These are phyloP conservation scores for Trypoxylus dichotomus DNA, from an alignment of 1,140 invertebrate genomes.

Conservation along the genomic window DNA sequence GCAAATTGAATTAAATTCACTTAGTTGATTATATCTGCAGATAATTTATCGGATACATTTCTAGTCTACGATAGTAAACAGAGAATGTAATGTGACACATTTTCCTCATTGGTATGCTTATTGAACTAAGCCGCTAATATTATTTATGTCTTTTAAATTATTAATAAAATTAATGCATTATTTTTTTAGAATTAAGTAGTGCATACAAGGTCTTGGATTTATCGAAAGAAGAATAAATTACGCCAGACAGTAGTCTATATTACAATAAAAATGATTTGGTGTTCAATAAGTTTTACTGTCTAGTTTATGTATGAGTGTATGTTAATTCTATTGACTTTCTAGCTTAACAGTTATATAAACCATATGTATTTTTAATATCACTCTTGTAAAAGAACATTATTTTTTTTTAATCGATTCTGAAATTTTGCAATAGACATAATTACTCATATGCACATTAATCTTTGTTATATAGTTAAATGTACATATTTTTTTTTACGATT, in stretches of 20 bases:
- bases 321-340: neutral
- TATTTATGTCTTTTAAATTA: constrained; percentile 3
- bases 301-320: neutral
- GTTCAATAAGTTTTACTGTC: neutral
- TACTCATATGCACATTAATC: no score
- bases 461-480: no score
- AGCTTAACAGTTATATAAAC: neutral
- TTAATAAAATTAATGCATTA: neutral
- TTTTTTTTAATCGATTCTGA: no score
- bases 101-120: neutral
- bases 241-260: neutral
- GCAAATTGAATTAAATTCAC: no score
- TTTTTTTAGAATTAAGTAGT: neutral
- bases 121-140: neutral
- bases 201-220: neutral
- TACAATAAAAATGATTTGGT: neutral
- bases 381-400: no score
- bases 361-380: no score
- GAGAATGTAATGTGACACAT: neutral
- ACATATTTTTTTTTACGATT: no score
- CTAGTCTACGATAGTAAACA: no score
- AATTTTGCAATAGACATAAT: no score
- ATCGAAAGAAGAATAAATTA: neutral
- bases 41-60: no score
- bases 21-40: no score